Percentiles rank a stretch among this genome's conserved stretches.
Conservation (phyloP, 2,888 invertebrate species). For the Acanthoscelides obtectus region DNA sequence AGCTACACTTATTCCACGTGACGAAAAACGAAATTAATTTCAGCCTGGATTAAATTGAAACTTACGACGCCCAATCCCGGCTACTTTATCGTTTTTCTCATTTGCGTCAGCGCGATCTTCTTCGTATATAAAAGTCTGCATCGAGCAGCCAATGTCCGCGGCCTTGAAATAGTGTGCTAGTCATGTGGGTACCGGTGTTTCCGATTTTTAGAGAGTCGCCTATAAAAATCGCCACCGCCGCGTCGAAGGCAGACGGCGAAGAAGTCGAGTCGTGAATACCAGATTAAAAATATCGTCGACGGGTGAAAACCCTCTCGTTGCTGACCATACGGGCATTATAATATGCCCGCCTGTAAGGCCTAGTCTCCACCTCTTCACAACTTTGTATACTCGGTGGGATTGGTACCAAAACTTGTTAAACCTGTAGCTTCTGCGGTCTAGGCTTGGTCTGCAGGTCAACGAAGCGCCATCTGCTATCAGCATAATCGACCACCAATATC, state of each 20-base stretch:
- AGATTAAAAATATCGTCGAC: neutral
- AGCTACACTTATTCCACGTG: no score
- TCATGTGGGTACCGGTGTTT: neutral
- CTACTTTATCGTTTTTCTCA: no score
- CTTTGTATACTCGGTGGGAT: no score
- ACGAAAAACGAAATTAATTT: no score
- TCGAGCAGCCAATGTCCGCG: neutral
- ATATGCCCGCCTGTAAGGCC: neutral
- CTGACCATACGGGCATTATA: neutral
- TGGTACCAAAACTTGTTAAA: no score
- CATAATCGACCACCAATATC: no score
- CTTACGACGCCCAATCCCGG: no score
- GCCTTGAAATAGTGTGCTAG: neutral
- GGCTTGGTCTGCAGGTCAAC: no score
- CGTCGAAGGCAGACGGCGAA: neutral
- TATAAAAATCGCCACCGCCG: neutral
- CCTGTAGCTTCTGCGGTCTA: no score
- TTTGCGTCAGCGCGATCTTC: no score
- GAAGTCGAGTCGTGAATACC: neutral
- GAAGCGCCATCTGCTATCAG: no score
- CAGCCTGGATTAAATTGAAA: no score
- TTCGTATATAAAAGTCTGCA: neutral
- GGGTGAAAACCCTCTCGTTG: neutral
- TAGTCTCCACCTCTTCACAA: neutral
- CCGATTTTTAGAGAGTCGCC: neutral